Conservation (phyloP, 2,888 invertebrate species). For the Exocentrus adspersus region DNA sequence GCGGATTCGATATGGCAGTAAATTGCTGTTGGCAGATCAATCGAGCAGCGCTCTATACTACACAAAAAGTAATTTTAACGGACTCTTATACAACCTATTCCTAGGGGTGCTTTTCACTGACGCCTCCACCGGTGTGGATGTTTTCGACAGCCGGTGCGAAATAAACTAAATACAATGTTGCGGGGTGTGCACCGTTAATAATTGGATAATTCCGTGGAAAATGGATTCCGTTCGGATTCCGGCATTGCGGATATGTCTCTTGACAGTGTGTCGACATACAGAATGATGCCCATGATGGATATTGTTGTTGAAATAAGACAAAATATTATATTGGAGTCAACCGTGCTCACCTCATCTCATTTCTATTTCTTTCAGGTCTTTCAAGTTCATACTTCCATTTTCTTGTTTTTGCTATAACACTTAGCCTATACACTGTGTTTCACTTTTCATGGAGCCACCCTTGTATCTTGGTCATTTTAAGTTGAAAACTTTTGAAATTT, state of each 20-base stretch:
- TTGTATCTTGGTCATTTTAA: no score
- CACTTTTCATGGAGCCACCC: no score
- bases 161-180: conserved; percentile 54
- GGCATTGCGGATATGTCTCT: neutral
- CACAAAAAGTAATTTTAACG: conserved; percentile 50
- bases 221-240: conserved; percentile 39
- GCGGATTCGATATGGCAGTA: conserved; percentile 55
- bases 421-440: no score
- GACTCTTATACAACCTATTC: conserved; percentile 43
- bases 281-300: no score
- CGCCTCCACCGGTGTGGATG: conserved; percentile 42
- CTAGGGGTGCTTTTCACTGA: conserved; percentile 48
- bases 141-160: conserved; percentile 54
- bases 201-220: conserved; percentile 53
- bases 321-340: no score
- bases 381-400: no score
- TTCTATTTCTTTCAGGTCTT: no score
- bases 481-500: no score
- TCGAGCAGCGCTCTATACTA: conserved; percentile 52
- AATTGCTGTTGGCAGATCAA: conserved; percentile 61
- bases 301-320: no score
- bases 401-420: no score
- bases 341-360: no score
- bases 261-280: neutral
- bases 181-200: conserved; percentile 51